Evolutionary conservation across 2,797 vertebrate genomes (phyloP).

Genomic region (Mastacembelus armatus): DNA sequence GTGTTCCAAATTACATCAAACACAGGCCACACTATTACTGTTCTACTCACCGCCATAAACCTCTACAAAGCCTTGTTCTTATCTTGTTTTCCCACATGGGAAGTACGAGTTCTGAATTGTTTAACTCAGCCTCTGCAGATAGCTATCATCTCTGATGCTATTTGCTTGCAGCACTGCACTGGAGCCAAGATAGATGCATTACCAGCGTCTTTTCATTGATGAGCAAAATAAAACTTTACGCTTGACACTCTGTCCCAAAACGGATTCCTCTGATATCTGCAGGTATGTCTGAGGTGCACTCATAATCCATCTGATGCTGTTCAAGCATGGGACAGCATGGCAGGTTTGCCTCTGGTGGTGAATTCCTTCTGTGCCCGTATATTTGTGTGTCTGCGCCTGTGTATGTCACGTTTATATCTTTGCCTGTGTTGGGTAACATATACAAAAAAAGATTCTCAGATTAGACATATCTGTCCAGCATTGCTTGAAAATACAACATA

Average conservation of each 20-base stretch:
- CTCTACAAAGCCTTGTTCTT: slow-evolving; percentile 29
- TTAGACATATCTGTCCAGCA: slow-evolving; percentile 32
- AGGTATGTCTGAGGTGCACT: slow-evolving; percentile 48
- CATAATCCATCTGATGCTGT: slow-evolving; percentile 58
- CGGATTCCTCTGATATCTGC: slow-evolving; percentile 59
- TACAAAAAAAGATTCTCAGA: slow-evolving; percentile 38
- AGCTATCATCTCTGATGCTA: slow-evolving; percentile 37
- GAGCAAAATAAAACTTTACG: slow-evolving; percentile 71
- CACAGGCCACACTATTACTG: neutral
- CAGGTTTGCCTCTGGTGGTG: slow-evolving; percentile 51
- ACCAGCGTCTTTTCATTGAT: slow-evolving; percentile 53
- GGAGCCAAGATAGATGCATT: slow-evolving; percentile 58
- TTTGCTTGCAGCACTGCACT: slow-evolving; percentile 44
- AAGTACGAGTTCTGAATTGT: slow-evolving; percentile 39
- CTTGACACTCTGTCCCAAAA: slow-evolving; percentile 59
- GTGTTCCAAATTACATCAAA: slow-evolving; percentile 23
- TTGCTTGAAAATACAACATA: slow-evolving; percentile 10
- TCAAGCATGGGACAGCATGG: slow-evolving; percentile 56
- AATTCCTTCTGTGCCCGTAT: slow-evolving; percentile 8
- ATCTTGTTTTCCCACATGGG: slow-evolving; percentile 43
- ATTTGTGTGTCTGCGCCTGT: slow-evolving; percentile 2
- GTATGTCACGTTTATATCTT: slow-evolving; percentile 19
- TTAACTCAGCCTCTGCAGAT: slow-evolving; percentile 61
- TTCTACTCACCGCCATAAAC: slow-evolving; percentile 6
- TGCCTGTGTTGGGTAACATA: slow-evolving; percentile 18